phyloP scores from a whole-genome alignment of 2,888 invertebrate species.

The Himalopsyche japonica region DNA sequence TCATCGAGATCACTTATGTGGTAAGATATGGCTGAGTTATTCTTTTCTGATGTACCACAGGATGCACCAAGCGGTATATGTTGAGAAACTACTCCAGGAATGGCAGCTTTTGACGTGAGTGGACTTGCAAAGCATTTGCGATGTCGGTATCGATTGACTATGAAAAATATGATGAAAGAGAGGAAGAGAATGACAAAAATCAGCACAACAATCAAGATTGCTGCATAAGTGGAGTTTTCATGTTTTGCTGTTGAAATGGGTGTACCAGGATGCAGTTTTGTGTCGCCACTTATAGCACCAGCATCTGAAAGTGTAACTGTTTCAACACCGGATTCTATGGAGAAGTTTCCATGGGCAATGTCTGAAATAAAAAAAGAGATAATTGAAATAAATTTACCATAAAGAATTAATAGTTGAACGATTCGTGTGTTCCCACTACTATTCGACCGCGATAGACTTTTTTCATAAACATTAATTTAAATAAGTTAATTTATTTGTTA shows the following conservation, averaged over 20 bases:
- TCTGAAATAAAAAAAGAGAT: slow-evolving; percentile 50
- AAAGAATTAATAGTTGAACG: no score
- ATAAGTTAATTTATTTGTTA: no score
- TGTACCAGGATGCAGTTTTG: slow-evolving; percentile 55
- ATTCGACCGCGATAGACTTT: no score
- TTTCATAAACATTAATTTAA: no score
- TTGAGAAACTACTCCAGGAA: slow-evolving; percentile 40
- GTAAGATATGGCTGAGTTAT: slow-evolving; percentile 58
- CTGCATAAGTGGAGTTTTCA: slow-evolving; percentile 74
- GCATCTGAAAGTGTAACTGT: slow-evolving; percentile 56
- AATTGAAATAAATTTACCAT: no score
- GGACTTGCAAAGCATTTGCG: slow-evolving; percentile 76
- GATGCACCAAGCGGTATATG: slow-evolving; percentile 49
- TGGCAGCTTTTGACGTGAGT: slow-evolving; percentile 59
- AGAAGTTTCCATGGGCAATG: slow-evolving; percentile 74
- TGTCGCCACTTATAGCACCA: slow-evolving; percentile 43
- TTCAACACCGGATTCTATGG: slow-evolving; percentile 62
- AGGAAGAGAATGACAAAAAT: slow-evolving; percentile 74
- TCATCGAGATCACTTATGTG: slow-evolving; percentile 65
- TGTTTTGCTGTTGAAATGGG: slow-evolving; percentile 70
- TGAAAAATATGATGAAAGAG: slow-evolving; percentile 71
- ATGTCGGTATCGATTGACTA: slow-evolving; percentile 71
- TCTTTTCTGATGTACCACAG: slow-evolving; percentile 51
- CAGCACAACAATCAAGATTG: slow-evolving; percentile 76
- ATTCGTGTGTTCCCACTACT: no score